Evolutionary conservation across 1,140 invertebrate species (phyloP).

Genomic region (Aphis gossypii): DNA sequence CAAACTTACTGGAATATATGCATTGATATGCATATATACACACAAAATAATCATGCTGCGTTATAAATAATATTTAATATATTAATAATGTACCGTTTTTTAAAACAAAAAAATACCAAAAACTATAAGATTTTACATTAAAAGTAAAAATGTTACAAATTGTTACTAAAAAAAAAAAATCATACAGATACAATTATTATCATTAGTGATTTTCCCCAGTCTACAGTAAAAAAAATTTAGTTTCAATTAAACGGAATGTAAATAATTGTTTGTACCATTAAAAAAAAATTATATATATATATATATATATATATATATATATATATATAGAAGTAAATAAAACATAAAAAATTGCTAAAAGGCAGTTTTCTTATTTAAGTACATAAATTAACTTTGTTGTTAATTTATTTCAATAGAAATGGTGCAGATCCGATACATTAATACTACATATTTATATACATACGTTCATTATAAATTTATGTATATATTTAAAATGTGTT

Average conservation of each 20-base stretch:
- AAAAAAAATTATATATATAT: conserved; percentile 26
- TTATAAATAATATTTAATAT: conserved; percentile 56
- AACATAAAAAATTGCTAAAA: conserved; percentile 51
- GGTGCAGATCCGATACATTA: conserved; percentile 51
- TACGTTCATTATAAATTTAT: neutral
- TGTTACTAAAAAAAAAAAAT: conserved; percentile 35
- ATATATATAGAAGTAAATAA: conserved; percentile 34
- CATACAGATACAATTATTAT: conserved; percentile 38
- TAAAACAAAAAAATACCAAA: conserved; percentile 33
- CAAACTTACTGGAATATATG: conserved; percentile 50
- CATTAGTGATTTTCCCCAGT: conserved; percentile 15
- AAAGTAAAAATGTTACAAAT: conserved; percentile 36
- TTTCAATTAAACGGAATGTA: conserved; percentile 53
- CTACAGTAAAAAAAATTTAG: conserved; percentile 24
- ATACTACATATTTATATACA: conserved; percentile 43
- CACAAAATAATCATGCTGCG: conserved; percentile 45
- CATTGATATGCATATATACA: conserved; percentile 11
- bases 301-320: conserved; percentile 14
- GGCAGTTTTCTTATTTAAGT: conserved; percentile 55
- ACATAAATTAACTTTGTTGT: conserved; percentile 48
- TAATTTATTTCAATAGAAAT: conserved; percentile 43
- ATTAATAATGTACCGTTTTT: conserved; percentile 49
- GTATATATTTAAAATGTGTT: conserved; percentile 19
- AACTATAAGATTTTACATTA: conserved; percentile 49
- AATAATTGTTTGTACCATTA: conserved; percentile 53